Evolutionary conservation across 53 echinoderm and acorn worm genomes (phyloP).

Genomic region (Antedon mediterranea): DNA sequence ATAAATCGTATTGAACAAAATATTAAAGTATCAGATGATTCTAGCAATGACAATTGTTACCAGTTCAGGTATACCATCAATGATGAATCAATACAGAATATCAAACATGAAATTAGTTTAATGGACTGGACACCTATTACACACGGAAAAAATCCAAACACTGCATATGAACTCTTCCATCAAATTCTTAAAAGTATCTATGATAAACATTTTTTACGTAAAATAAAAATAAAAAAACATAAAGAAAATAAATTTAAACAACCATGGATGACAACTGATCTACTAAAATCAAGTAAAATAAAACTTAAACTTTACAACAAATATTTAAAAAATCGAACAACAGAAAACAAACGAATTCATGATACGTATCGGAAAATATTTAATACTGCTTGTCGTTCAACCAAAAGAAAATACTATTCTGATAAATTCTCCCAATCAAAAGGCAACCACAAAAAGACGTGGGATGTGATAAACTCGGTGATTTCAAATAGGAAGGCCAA

Average conservation of each 20-base stretch:
- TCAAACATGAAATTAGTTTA: no score
- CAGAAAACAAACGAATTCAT: neutral
- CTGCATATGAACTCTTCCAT: neutral
- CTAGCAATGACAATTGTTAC: neutral
- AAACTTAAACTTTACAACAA: neutral
- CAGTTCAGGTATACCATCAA: no score
- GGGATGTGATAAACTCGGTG: neutral
- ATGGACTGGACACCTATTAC: no score
- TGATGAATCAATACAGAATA: no score
- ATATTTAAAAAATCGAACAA: neutral
- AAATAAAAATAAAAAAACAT: neutral
- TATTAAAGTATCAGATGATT: neutral
- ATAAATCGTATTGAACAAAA: neutral
- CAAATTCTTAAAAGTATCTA: neutral
- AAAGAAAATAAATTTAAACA: neutral
- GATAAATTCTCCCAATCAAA: neutral
- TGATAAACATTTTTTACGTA: neutral
- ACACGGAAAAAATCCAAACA: no score
- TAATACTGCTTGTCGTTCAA: neutral
- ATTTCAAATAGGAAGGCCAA: neutral
- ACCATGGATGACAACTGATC: neutral
- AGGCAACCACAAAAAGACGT: neutral
- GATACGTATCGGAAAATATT: neutral
- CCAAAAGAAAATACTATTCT: neutral
- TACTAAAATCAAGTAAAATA: neutral